These are phyloP conservation scores for Prietella phreatophila DNA, from an alignment of 2,113 vertebrate genomes.

Conservation along the genomic window DNA sequence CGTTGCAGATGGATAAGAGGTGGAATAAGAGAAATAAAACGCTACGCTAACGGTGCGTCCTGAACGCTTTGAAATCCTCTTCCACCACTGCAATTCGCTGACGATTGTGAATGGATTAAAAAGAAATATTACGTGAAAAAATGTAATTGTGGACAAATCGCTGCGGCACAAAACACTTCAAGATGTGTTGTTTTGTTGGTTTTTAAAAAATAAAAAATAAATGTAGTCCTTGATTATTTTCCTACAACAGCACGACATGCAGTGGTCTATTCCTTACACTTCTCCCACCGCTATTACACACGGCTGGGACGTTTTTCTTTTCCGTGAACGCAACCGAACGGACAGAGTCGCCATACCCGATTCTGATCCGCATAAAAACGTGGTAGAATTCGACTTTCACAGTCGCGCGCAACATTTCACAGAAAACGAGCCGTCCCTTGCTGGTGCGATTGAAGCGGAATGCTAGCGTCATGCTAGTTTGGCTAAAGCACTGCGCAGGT, in stretches of 20 bases:
- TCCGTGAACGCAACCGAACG: too few species aligned
- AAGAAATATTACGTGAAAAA: background rate
- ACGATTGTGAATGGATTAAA: background rate
- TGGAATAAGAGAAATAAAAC: background rate
- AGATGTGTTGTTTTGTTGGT: too few species aligned
- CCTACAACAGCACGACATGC: background rate
- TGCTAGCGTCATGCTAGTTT: background rate
- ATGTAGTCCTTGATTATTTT: background rate
- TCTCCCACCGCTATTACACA: background rate
- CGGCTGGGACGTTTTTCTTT: background rate
- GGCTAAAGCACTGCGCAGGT: background rate
- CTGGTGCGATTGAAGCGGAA: background rate
- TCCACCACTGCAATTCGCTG: background rate
- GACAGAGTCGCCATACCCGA: background rate
- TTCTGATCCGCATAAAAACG: conserved; percentile 4
- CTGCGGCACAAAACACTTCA: too few species aligned
- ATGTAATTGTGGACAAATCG: background rate
- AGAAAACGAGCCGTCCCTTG: background rate
- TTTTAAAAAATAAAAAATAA: too few species aligned
- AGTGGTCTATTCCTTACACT: background rate
- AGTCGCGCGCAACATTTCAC: background rate
- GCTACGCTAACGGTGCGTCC: background rate
- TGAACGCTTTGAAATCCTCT: background rate
- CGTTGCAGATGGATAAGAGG: background rate
- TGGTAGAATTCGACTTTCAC: background rate